These are phyloP conservation scores for Chrysopa pallens DNA, from an alignment of 1,140 invertebrate species.

Conservation along the genomic window DNA sequence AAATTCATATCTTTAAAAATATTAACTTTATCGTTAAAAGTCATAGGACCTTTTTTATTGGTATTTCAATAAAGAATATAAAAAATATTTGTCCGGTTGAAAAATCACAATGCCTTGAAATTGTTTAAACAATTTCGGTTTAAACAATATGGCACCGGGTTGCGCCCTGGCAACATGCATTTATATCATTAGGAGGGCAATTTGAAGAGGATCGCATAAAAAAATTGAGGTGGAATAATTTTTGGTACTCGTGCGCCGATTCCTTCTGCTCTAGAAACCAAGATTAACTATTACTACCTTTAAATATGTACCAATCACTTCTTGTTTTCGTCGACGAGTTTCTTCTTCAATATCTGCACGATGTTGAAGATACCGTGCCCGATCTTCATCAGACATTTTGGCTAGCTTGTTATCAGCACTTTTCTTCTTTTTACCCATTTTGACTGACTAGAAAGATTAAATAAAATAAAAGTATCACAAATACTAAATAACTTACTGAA, in stretches of 20 bases:
- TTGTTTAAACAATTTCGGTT: no score
- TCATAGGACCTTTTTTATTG: no score
- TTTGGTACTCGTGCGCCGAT: not conserved
- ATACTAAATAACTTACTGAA: not conserved
- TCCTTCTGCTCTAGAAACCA: not conserved
- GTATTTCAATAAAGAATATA: no score
- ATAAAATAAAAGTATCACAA: not conserved
- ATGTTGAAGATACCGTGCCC: constrained; percentile 56
- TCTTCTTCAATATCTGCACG: constrained; percentile 62
- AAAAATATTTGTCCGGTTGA: no score
- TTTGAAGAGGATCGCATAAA: no score
- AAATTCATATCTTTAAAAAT: no score
- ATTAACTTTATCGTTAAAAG: no score
- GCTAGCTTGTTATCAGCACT: constrained; percentile 53
- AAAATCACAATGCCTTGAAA: no score
- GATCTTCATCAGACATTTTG: constrained; percentile 65
- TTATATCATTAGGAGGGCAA: no score
- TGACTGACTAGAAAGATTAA: not conserved
- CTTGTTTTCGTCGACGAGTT: constrained; percentile 50
- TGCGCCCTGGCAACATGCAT: no score
- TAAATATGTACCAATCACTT: constrained; percentile 54
- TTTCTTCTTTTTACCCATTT: constrained; percentile 40
- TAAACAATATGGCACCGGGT: no score
- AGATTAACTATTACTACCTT: constrained; percentile 33
- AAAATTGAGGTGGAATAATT: no score